Percentiles rank a stretch among this genome's conserved stretches.
Conservation (phyloP, 1,140 invertebrate species). For the Euura lappo region DNA sequence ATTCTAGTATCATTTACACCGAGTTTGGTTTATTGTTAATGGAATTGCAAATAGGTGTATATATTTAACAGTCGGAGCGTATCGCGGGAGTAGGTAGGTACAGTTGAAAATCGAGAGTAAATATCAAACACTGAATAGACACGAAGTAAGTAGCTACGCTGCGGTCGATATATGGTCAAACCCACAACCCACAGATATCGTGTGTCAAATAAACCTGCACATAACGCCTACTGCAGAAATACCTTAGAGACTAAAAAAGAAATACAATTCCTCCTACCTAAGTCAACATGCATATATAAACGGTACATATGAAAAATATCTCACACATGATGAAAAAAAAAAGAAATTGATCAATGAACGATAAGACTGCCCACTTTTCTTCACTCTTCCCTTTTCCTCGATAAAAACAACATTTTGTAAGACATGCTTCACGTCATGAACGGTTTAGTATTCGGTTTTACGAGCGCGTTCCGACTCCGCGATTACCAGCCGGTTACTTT, state of each 20-base stretch:
- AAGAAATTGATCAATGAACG: no score
- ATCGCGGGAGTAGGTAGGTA: not conserved
- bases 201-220: not conserved
- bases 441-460: no score
- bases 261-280: no score
- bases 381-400: no score
- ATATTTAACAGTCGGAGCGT: not conserved
- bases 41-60: not conserved
- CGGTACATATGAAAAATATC: not conserved
- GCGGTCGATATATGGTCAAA: not conserved
- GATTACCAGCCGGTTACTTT: no score
- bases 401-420: no score
- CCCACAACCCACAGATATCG: not conserved
- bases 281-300: not conserved
- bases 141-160: not conserved
- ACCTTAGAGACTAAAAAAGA: not conserved
- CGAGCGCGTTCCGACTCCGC: no score
- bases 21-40: not conserved
- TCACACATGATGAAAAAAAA: no score
- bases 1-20: not conserved
- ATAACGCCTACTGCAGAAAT: not conserved
- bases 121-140: not conserved
- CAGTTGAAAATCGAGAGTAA: not conserved
- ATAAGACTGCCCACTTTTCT: no score
- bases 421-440: no score